These are phyloP conservation scores for Megaleporinus macrocephalus DNA, from an alignment of 2,113 vertebrate species.

Conservation along the genomic window DNA sequence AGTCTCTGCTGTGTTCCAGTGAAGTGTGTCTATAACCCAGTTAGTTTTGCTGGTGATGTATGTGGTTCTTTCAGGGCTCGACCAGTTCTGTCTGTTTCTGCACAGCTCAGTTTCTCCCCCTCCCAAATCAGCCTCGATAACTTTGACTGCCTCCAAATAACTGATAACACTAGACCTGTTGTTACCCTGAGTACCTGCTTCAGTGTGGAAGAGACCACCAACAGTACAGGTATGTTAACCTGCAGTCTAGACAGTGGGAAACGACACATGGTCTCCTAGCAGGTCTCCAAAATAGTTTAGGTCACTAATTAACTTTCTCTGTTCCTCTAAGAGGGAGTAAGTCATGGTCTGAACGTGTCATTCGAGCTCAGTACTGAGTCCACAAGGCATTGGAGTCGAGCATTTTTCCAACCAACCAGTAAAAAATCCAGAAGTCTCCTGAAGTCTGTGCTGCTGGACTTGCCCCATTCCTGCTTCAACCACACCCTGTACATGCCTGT, in stretches of 20 bases:
- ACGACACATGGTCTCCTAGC: too few species aligned
- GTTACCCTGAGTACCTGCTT: constrained; percentile 68
- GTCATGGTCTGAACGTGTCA: constrained; percentile 64
- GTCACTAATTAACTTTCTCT: neutral
- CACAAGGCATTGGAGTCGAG: constrained; percentile 64
- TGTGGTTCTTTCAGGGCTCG: constrained; percentile 71
- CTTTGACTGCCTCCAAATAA: constrained; percentile 61
- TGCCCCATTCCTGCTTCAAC: constrained; percentile 51
- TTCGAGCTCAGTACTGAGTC: constrained; percentile 74
- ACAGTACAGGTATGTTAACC: constrained; percentile 48
- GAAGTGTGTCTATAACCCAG: neutral
- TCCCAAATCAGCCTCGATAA: constrained; percentile 63
- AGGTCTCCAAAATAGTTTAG: too few species aligned
- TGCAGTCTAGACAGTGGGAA: too few species aligned
- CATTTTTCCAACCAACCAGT: constrained; percentile 58
- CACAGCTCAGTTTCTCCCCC: constrained; percentile 71
- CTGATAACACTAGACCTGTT: neutral
- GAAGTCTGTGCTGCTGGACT: constrained; percentile 11
- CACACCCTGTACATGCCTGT: constrained; percentile 62
- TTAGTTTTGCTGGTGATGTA: neutral
- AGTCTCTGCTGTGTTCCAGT: neutral
- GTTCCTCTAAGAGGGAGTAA: constrained; percentile 22
- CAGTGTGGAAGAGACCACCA: constrained; percentile 58
- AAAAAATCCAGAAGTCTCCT: constrained; percentile 27
- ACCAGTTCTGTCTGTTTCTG: constrained; percentile 70